Evolutionary conservation across 1,140 invertebrate genomes (phyloP), one percentile per base, ranked within the genome.

Genomic region (Papilio polyxenes): DNA sequence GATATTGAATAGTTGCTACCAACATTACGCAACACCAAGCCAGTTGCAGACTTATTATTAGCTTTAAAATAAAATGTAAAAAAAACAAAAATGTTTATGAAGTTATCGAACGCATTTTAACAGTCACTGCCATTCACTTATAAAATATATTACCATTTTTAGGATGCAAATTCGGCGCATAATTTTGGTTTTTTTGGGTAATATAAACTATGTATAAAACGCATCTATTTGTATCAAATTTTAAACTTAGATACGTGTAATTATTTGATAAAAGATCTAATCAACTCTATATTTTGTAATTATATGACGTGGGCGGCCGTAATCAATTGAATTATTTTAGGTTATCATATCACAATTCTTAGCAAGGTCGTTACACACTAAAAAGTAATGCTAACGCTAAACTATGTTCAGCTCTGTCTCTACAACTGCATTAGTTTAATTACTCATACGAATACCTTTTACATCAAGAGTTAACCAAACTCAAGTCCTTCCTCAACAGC

Each of bases 261-360:
- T 72, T 72, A 37, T 37, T 23, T 4, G 53, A 56, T 56, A 56
- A 56, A 40, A 37, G 31, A 37, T 72, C 31, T 72, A 37, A 72
- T 72, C 65, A 37, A 37, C 65, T 72, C 8, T n/a, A 37, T 37
- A 72, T 37, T 72, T 72, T 40, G 65, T 72, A 40, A 72, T 72
- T 72, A 13, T 40, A 72, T 72, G 65, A 72, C 65, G 65, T 40
- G 65, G 13, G 23, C 31, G 31, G 31, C 37, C 13, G 23, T 72
- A 72, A 72, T 72, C 65, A 72, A 37, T 37, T 72, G 4, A 69
- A 72, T 37, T 37, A 6, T 40, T 72, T 72, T 72, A 72, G 31
- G 31, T 72, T 37, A 40, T 72, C 37, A 4, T 69, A 69, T 69
- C 65, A 40, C 31, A 72, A 72, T 10, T 72, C 13, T 72, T 37